Conservation (phyloP, 2,888 invertebrate species). For the Plutella xylostella region DNA sequence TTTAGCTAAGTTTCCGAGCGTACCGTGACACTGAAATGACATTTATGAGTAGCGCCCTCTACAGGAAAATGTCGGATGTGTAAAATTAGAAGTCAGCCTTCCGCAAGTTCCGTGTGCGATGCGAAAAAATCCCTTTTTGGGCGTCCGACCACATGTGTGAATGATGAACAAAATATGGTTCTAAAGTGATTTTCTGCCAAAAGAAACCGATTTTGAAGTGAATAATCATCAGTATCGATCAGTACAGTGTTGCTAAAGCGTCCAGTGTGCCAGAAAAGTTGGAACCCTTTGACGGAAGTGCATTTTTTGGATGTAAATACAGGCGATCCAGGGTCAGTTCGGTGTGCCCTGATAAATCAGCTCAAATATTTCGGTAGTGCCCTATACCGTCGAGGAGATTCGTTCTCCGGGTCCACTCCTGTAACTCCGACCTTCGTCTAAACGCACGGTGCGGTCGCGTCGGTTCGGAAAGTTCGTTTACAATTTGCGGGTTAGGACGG, state of each 20-base stretch:
- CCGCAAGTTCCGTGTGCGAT: conserved; percentile 67
- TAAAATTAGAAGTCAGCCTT: conserved; percentile 69
- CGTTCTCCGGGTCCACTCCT: neutral
- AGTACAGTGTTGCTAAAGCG: conserved; percentile 43
- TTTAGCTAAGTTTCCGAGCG: too few species aligned
- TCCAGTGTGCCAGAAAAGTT: conserved; percentile 47
- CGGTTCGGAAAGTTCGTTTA: conserved; percentile 35
- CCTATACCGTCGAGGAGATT: conserved; percentile 17
- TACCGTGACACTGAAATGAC: conserved; percentile 17
- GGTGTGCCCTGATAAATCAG: conserved; percentile 54
- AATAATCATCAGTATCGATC: conserved; percentile 38
- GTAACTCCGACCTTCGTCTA: conserved; percentile 42
- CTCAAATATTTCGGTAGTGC: conserved; percentile 42
- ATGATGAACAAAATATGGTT: conserved; percentile 66
- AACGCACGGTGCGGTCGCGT: conserved; percentile 35
- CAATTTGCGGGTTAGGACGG: conserved; percentile 51
- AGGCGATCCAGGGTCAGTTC: conserved; percentile 60
- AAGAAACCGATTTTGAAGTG: conserved; percentile 41
- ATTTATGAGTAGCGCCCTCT: conserved; percentile 46
- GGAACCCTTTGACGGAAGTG: conserved; percentile 59
- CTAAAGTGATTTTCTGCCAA: conserved; percentile 50
- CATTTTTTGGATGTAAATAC: conserved; percentile 68
- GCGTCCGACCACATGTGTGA: conserved; percentile 77
- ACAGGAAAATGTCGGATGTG: conserved; percentile 43
- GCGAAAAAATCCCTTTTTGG: conserved; percentile 76